A percentile compares a stretch with the other conserved stretches of the same genome.
Conservation (phyloP, 1,140 invertebrate species). For the Drosophila malerkotliana region DNA sequence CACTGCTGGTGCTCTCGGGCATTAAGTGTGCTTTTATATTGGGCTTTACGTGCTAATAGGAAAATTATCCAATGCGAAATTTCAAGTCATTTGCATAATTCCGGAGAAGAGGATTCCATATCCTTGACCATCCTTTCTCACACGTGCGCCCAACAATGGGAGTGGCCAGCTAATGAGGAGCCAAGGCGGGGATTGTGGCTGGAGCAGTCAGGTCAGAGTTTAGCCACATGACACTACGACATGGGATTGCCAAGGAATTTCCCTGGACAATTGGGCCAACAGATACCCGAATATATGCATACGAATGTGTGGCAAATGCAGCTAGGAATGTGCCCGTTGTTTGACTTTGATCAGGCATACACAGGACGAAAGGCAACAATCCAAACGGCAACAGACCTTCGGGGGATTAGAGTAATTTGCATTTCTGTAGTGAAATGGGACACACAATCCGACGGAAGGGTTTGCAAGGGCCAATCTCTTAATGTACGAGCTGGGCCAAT, state of each 20-base stretch:
- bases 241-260: constrained; percentile 44
- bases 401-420: constrained; percentile 34
- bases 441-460: constrained; percentile 5
- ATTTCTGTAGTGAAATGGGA: constrained; percentile 16
- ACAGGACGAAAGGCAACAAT: constrained; percentile 27
- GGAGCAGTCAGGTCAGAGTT: constrained; percentile 14
- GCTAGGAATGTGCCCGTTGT: constrained; percentile 30
- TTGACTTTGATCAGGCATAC: constrained; percentile 45
- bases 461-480: constrained; percentile 8
- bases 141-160: constrained; percentile 35
- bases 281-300: constrained; percentile 8
- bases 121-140: constrained; percentile 39
- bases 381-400: constrained; percentile 29
- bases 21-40: constrained; percentile 43
- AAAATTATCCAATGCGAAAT: constrained; percentile 52
- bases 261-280: constrained; percentile 17
- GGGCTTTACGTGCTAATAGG: constrained; percentile 41
- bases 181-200: constrained; percentile 17
- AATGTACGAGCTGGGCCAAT: not conserved
- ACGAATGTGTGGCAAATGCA: constrained; percentile 27
- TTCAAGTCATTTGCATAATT: constrained; percentile 44
- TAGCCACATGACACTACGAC: constrained; percentile 25
- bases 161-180: constrained; percentile 38
- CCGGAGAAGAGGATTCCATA: constrained; percentile 1
- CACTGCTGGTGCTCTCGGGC: constrained; percentile 10